Conservation (phyloP, 2,113 vertebrate species). For the Triplophysa tibetana region DNA sequence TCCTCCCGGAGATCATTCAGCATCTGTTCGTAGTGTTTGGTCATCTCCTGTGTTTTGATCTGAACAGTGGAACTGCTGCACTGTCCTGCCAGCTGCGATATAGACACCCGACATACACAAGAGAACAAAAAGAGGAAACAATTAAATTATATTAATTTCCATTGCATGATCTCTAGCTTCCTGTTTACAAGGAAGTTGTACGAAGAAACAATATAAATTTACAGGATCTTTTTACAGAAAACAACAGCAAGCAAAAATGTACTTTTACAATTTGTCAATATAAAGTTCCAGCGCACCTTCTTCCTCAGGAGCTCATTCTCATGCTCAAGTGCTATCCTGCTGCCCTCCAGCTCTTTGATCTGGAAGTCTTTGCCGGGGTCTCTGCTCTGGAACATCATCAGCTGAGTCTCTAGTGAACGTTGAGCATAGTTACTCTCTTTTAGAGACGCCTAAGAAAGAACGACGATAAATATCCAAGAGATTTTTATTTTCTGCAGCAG, state of each 20-base stretch:
- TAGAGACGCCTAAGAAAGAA: conserved; percentile 74
- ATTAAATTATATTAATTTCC: not conserved
- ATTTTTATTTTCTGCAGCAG: no score
- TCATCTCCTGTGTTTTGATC: conserved; percentile 84
- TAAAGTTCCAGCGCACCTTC: conserved; percentile 73
- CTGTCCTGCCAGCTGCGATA: conserved; percentile 70
- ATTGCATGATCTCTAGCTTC: not conserved
- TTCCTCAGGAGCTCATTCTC: conserved; percentile 86
- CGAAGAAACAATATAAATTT: not conserved
- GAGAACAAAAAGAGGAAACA: not conserved
- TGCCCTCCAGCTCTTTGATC: conserved; percentile 86
- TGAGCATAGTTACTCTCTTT: conserved; percentile 75
- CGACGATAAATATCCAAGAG: not conserved
- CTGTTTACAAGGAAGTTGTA: not conserved
- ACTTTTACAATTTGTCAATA: not conserved
- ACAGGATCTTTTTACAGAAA: not conserved
- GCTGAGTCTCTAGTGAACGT: conserved; percentile 79
- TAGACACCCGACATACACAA: not conserved
- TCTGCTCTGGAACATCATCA: conserved; percentile 68
- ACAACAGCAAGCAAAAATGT: not conserved
- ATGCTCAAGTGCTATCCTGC: conserved; percentile 82
- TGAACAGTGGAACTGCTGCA: conserved; percentile 73
- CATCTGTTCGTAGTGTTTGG: conserved; percentile 86
- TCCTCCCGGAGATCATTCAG: conserved; percentile 78
- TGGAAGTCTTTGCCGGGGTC: conserved; percentile 82